phyloP scores from a whole-genome alignment of 2,888 invertebrate genomes.

The Acanthacorydalis orientalis region DNA sequence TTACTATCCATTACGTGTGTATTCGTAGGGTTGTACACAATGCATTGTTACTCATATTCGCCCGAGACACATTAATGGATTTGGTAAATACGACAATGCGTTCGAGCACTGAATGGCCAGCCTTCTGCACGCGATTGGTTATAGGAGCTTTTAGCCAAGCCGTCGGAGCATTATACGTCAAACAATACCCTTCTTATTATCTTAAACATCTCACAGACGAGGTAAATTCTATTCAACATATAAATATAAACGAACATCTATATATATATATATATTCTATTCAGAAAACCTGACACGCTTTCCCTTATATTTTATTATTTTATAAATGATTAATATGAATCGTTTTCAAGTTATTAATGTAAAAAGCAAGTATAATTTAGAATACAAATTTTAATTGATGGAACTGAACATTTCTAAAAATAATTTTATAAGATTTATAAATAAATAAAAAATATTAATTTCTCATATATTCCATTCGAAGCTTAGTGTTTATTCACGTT shows the following conservation, averaged over 20 bases:
- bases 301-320: too few relatives aligned
- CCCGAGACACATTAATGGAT: constrained; percentile 27
- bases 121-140: constrained; percentile 24
- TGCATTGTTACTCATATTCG: constrained; percentile 28
- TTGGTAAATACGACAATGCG: constrained; percentile 24
- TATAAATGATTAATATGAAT: too few relatives aligned
- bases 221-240: constrained; percentile 14
- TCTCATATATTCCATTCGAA: too few relatives aligned
- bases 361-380: constrained; percentile 6
- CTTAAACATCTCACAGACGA: constrained; percentile 23
- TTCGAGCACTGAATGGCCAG: constrained; percentile 11
- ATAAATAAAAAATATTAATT: too few relatives aligned
- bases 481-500: too few relatives aligned
- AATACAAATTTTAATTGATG: too few relatives aligned
- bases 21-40: constrained; percentile 26
- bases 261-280: too few relatives aligned
- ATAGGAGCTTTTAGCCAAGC: constrained; percentile 23
- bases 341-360: too few relatives aligned
- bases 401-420: too few relatives aligned
- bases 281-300: too few relatives aligned
- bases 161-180: constrained; percentile 28
- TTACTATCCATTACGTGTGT: not conserved
- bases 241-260: too few relatives aligned
- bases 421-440: too few relatives aligned
- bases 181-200: constrained; percentile 25